A percentile compares a stretch with the other conserved stretches of the same genome.
Conservation (phyloP, 2,113 vertebrate genomes). For the Pomatorhinus ruficollis region DNA sequence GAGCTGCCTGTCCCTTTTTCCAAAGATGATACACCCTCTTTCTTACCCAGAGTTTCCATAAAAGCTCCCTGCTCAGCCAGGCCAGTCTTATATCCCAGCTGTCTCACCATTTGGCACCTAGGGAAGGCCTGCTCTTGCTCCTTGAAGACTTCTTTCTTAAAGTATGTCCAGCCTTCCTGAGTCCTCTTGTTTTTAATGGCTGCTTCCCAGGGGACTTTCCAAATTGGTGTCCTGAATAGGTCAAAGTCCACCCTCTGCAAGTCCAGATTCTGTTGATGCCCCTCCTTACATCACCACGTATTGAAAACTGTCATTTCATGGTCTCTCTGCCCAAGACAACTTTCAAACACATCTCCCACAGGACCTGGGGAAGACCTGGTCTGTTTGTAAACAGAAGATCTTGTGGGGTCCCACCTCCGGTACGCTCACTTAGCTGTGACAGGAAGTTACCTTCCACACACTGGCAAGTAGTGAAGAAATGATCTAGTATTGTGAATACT, state of each 20-base stretch:
- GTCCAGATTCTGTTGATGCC: neutral
- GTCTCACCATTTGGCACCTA: neutral
- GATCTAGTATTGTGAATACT: neutral
- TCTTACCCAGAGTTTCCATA: neutral
- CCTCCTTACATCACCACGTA: neutral
- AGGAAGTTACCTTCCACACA: neutral
- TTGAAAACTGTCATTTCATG: neutral
- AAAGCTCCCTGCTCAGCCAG: neutral
- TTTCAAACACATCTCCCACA: neutral
- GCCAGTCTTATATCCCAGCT: neutral
- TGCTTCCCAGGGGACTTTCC: neutral
- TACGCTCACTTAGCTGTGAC: neutral
- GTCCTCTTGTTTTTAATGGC: neutral
- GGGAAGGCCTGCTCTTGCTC: neutral
- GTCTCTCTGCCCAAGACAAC: neutral
- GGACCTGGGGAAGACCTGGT: too few species aligned
- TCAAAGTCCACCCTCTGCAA: neutral
- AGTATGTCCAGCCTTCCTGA: neutral
- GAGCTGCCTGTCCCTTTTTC: neutral
- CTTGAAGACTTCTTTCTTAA: neutral
- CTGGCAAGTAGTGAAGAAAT: neutral
- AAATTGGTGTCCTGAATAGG: neutral
- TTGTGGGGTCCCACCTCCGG: neutral
- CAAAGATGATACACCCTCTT: neutral
- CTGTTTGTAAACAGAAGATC: neutral